Base-by-base conservation (phyloP, 2,797 vertebrate genomes). In the Oreonectes daqikongensis region DNA sequence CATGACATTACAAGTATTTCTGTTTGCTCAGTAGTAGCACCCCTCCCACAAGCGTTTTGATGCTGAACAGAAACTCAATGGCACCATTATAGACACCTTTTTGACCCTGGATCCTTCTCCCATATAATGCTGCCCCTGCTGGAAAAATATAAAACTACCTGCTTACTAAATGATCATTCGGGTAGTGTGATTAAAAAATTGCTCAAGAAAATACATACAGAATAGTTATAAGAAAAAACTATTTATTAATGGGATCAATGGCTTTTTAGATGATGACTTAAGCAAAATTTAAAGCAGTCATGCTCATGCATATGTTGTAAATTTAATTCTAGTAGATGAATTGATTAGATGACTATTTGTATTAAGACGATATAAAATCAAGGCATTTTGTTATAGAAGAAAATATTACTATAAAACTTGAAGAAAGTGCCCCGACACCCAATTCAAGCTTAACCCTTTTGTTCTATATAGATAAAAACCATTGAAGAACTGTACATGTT, bases 31-130 rank as follows among this genome's bases (percentile, higher is more conserved):
- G 78, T 69, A 77, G 30, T 75, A 81, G 72, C 61, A 48, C 44
- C 42, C 26, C 10, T 46, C n/a, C 20, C 17, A 9, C 26, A 24
- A 65, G 77, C 46, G 20, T 71, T 68, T 82, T 77, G 71, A 84
- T 68, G 76, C 53, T 53, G 0, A 40, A 79, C 79, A 38, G 82
- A 83, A 86, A 88, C 87, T 79, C 80, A 85, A 83, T 17, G 83
- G 80, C 72, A 71, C 77, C 48, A 81, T 81, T 84, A 57, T 20
- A 18, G 44, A n/a, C 63, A 82, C 72, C 77, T 71, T 76, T 74
- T 68, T 72, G 5, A 40, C 79, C 79, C 12, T 46, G 60, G 20
- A 80, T 81, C 75, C 70, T 80, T 61, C 20, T 60, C 46, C 42
- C 15, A 64, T 18, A 18, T 65, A n/a, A 53, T 20, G 48, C 48